Percentiles rank a stretch among this genome's conserved stretches.
phyloP scores from a whole-genome alignment of 2,888 invertebrate genomes.

The Scaptomyza flava region DNA sequence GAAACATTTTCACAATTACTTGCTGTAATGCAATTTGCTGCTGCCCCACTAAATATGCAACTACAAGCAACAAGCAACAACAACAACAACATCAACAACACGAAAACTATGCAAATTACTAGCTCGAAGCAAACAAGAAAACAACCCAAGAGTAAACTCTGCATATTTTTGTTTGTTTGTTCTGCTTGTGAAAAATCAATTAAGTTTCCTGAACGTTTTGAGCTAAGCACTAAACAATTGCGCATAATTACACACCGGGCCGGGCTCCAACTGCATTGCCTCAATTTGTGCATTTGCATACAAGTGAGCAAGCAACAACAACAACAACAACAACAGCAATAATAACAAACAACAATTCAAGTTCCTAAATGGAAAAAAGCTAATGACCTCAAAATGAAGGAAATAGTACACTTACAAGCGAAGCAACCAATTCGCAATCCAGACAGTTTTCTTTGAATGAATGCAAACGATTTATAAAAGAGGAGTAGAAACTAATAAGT shows the following conservation, averaged over 20 bases:
- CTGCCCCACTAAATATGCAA: conserved; percentile 58
- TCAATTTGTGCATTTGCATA: conserved; percentile 77
- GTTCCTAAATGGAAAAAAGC: conserved; percentile 65
- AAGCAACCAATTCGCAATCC: conserved; percentile 7
- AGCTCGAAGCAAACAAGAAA: conserved; percentile 2
- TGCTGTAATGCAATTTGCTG: conserved; percentile 63
- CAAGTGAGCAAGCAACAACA: conserved; percentile 12
- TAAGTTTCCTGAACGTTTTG: conserved; percentile 62
- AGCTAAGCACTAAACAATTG: conserved; percentile 80
- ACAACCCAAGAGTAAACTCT: conserved; percentile 12
- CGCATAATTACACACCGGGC: conserved; percentile 68
- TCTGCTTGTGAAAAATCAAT: conserved; percentile 67
- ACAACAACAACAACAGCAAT: conserved; percentile 37
- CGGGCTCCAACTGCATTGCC: conserved; percentile 60
- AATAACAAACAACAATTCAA: conserved; percentile 59
- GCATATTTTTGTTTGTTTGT: conserved; percentile 29
- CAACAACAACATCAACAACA: not conserved
- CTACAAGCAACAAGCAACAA: conserved; percentile 6
- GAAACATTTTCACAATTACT: conserved; percentile 43
- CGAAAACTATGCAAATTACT: conserved; percentile 69
- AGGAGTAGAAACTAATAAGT: not conserved
- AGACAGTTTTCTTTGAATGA: conserved; percentile 29
- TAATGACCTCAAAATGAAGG: conserved; percentile 64
- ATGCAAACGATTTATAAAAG: conserved; percentile 24
- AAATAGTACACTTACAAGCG: conserved; percentile 38